phyloP scores from a whole-genome alignment of 2,888 invertebrate genomes.

The Drosophila anomalata region DNA sequence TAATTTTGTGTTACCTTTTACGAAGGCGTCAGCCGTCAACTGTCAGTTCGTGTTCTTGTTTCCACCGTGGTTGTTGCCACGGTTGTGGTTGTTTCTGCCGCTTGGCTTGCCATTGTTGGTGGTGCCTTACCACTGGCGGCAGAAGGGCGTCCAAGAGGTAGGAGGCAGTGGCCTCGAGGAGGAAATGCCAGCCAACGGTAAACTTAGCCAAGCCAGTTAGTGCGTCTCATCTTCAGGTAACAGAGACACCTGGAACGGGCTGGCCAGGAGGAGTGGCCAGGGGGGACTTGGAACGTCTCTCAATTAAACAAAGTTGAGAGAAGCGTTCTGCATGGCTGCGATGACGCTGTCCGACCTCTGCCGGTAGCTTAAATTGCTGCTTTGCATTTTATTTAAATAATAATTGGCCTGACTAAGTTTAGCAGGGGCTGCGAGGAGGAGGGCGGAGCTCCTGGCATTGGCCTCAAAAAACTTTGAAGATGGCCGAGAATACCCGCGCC shows the following conservation, averaged over 20 bases:
- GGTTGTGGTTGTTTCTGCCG: constrained; percentile 6
- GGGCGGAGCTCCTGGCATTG: constrained; percentile 11
- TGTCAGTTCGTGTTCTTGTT: constrained; percentile 48
- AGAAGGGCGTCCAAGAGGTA: constrained; percentile 30
- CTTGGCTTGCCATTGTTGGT: constrained; percentile 43
- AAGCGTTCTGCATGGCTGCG: constrained; percentile 64
- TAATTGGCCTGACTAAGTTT: constrained; percentile 58
- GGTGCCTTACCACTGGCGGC: constrained; percentile 53
- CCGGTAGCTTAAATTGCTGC: constrained; percentile 57
- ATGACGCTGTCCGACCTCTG: constrained; percentile 32
- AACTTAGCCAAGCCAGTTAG: constrained; percentile 52
- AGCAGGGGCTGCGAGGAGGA: background rate
- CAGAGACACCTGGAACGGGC: background rate
- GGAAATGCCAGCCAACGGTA: constrained; percentile 60
- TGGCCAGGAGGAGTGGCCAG: background rate
- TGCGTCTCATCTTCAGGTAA: constrained; percentile 42
- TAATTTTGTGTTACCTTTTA: constrained; percentile 30
- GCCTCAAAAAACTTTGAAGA: constrained; percentile 24
- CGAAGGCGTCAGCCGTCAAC: constrained; percentile 72
- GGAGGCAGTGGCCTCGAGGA: background rate
- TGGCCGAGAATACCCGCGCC: constrained; percentile 24
- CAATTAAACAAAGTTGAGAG: constrained; percentile 55
- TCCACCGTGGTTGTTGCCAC: constrained; percentile 9
- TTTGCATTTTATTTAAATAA: constrained; percentile 75
- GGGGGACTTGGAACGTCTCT: constrained; percentile 29